Base-by-base conservation (phyloP, 2,797 vertebrate species). In the Chloroceryle inda region DNA sequence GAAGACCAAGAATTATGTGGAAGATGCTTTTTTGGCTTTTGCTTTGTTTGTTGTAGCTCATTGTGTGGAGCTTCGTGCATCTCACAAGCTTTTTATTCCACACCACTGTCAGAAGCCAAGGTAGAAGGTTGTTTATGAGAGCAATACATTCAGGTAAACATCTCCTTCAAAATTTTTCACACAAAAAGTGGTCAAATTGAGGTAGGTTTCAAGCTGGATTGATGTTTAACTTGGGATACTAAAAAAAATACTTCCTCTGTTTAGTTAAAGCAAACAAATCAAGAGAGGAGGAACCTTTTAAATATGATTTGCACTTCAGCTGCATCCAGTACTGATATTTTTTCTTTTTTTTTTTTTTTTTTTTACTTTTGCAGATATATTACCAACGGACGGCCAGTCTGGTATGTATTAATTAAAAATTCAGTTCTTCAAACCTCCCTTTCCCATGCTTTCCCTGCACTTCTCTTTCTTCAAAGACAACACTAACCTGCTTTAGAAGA, bases 191-290 rank as follows among this genome's bases (percentile, higher is more conserved):
- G 74, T 82, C 94, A 74, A 90, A 92, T 73, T 71, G 94, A 81
- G 71, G 52, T 86, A 68, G 83, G 33, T 94, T 95, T 73, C 59
- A 89, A 50, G 33, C 89, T 81, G 86, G 94, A 92, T 94, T 96
- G 95, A 96, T 94, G 81, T 94, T 97, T 96, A 96, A 96, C 94
- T 90, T 85, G 47, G 68, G 49, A 94, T 74, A 79, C 93, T 92
- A 82, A 94, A 93, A 96, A 96, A 96, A 94, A 94, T 88, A 37
- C 83, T 96, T 97, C 83, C 91, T 93, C 85, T 95, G 77, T 95
- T 96, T 95, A 95, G 88, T 53, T 94, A 94, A 92, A 90, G 80
- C 88, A 96, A 96, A 96, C 94, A 94, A 55, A 93, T 87, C 0
- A 8, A 80, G 80, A 93, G 93, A 72, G 55, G 55, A 87, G 74